phyloP scores from a whole-genome alignment of 2,113 vertebrate genomes.

The Strix aluco region DNA sequence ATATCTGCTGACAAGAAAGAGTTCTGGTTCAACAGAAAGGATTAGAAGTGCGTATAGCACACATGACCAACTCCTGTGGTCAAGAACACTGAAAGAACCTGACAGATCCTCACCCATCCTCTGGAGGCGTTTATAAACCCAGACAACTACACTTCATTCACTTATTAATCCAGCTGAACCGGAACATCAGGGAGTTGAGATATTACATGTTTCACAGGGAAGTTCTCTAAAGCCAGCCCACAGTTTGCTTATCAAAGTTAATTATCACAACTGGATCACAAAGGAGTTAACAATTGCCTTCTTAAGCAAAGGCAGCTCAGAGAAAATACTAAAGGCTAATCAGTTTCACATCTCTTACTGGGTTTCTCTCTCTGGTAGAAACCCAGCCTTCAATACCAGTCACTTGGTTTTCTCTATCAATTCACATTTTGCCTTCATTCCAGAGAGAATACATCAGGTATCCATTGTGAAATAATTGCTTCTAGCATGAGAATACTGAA shows the following conservation, averaged over 20 bases:
- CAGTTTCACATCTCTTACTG: neutral
- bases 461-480: neutral
- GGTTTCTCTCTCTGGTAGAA: neutral
- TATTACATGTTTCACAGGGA: neutral
- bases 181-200: conserved; percentile 23
- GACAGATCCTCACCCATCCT: neutral
- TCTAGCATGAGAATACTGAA: neutral
- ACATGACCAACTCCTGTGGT: neutral
- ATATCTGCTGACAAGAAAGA: neutral
- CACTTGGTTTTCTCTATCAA: neutral
- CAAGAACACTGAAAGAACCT: neutral
- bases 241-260: conserved; percentile 15
- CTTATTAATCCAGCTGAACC: conserved; percentile 40
- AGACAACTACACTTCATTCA: neutral
- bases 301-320: neutral
- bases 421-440: neutral
- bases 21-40: neutral
- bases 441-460: neutral
- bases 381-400: neutral
- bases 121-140: conserved; percentile 5
- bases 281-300: neutral
- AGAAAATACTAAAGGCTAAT: neutral
- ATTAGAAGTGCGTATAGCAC: neutral
- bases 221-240: conserved; percentile 10
- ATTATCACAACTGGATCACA: neutral